These are phyloP conservation scores for Brachypodius melanocephalos DNA, from an alignment of 2,113 vertebrate genomes.

Conservation along the genomic window DNA sequence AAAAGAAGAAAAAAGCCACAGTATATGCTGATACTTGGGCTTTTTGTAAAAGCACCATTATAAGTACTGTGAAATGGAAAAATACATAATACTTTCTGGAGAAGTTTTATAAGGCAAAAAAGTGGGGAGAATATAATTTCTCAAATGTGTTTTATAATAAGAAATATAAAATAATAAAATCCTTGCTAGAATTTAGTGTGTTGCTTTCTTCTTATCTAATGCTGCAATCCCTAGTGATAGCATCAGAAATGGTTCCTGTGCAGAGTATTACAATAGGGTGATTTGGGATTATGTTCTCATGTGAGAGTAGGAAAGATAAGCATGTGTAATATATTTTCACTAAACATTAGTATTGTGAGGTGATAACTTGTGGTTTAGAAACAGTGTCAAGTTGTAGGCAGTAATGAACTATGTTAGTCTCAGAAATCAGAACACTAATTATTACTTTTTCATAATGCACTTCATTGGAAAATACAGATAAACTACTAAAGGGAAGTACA, in stretches of 20 bases:
- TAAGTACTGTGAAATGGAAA: background rate
- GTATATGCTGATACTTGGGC: background rate
- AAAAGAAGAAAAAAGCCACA: background rate
- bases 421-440: background rate
- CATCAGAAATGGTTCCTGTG: background rate
- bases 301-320: background rate
- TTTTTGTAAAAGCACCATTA: background rate
- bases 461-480: background rate
- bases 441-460: background rate
- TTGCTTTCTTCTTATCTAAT: slow-evolving; percentile 17
- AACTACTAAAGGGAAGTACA: background rate
- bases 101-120: background rate
- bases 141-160: background rate
- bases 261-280: background rate
- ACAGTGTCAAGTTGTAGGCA: background rate
- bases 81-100: background rate
- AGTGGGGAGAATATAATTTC: background rate
- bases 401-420: background rate
- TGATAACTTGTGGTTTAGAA: background rate
- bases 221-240: background rate
- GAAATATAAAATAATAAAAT: background rate
- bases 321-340: background rate
- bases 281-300: slow-evolving; percentile 16
- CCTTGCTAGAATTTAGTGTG: background rate
- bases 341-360: background rate